phyloP scores from a whole-genome alignment of 2,113 vertebrate genomes.

The Sula dactylatra region DNA sequence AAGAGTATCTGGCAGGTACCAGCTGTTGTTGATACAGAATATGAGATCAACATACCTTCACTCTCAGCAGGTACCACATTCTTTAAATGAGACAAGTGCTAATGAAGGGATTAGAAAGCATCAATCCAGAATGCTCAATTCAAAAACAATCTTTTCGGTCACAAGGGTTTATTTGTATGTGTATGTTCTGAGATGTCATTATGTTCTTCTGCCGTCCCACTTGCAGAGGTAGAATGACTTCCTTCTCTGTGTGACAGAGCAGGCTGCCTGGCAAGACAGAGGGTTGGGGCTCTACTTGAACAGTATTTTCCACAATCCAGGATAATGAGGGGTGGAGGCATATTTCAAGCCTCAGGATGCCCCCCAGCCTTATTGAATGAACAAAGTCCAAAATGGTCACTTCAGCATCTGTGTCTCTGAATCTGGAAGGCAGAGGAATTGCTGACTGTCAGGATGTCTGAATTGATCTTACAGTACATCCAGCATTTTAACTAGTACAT shows the following conservation, averaged over 20 bases:
- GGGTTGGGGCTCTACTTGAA: background rate
- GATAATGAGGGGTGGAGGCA: background rate
- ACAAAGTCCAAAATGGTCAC: background rate
- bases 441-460: background rate
- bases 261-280: background rate
- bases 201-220: background rate
- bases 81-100: background rate
- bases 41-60: background rate
- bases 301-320: background rate
- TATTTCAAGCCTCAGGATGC: background rate
- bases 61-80: background rate
- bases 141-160: background rate
- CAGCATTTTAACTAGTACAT: background rate
- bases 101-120: background rate
- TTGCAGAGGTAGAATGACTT: background rate
- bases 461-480: background rate
- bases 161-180: background rate
- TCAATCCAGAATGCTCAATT: background rate
- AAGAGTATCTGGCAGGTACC: background rate
- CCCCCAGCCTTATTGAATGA: background rate
- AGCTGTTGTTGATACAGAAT: constrained; percentile 4
- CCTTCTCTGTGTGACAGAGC: background rate
- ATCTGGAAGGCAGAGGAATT: background rate
- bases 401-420: background rate
- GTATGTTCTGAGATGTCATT: background rate